Evolutionary conservation across 2,113 vertebrate species (phyloP).

Genomic region (Gnathonemus longibarbis): DNA sequence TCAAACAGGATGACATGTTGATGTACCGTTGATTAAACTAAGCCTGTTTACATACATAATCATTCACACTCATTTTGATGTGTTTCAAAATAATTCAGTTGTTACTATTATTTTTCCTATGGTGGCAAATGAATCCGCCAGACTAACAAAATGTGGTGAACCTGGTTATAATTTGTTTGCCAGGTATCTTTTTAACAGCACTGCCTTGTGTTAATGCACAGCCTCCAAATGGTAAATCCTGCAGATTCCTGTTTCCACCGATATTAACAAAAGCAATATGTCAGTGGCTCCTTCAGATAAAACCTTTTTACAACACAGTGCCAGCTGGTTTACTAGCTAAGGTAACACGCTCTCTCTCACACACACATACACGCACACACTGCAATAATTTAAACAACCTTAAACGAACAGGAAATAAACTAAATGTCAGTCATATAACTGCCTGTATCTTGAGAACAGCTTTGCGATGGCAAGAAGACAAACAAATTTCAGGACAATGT

Average conservation of each 20-base stretch:
- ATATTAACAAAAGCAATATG: neutral
- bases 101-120: neutral
- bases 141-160: neutral
- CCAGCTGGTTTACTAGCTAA: constrained; percentile 59
- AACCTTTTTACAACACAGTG: constrained; percentile 47
- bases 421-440: neutral
- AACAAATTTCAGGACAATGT: neutral
- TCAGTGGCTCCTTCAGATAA: neutral
- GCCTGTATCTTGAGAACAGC: neutral
- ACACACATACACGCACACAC: constrained; percentile 18
- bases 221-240: neutral
- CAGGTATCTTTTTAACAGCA: neutral
- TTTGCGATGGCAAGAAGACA: neutral
- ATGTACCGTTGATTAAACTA: neutral
- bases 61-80: neutral
- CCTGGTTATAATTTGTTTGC: neutral
- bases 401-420: neutral
- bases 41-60: neutral
- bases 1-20: neutral
- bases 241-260: neutral
- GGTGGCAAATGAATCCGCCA: neutral
- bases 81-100: neutral
- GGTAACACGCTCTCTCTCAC: constrained; percentile 18
- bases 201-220: neutral
- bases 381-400: constrained; percentile 53